These are phyloP conservation scores for Conomelus anceps DNA, from an alignment of 2,888 invertebrate species.

Conservation along the genomic window DNA sequence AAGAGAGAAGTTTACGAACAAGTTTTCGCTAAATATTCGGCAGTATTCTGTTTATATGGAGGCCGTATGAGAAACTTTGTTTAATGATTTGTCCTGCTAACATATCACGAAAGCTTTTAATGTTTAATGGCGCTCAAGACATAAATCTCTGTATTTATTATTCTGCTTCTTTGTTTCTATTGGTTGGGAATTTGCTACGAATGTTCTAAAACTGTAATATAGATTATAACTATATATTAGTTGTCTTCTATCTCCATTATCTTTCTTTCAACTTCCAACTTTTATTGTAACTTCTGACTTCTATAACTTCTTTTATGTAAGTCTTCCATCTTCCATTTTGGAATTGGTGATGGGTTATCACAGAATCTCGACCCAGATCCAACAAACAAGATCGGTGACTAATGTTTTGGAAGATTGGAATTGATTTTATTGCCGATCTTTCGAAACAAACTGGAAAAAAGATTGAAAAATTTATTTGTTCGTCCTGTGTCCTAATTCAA, in stretches of 20 bases:
- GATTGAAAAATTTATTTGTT: not conserved
- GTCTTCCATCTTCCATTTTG: no score
- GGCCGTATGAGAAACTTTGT: not conserved
- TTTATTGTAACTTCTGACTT: no score
- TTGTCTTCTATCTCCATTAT: no score
- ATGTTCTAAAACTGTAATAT: no score
- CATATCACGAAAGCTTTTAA: not conserved
- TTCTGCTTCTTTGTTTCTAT: not conserved
- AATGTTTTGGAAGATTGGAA: not conserved
- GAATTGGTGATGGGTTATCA: no score
- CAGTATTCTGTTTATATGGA: not conserved
- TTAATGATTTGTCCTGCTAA: not conserved
- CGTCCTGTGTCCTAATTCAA: no score
- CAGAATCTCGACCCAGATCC: no score
- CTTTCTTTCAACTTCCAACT: no score
- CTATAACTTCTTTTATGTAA: no score
- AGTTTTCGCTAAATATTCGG: not conserved
- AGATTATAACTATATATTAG: no score
- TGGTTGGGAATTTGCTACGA: not conserved
- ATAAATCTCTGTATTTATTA: not conserved
- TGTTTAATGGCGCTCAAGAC: not conserved
- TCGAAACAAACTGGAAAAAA: not conserved
- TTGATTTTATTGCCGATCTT: not conserved
- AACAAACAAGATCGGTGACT: not conserved
- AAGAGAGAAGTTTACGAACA: no score